Evolutionary conservation across 2,797 vertebrate genomes (phyloP).

Genomic region (Acrossocheilus wenchowensis): DNA sequence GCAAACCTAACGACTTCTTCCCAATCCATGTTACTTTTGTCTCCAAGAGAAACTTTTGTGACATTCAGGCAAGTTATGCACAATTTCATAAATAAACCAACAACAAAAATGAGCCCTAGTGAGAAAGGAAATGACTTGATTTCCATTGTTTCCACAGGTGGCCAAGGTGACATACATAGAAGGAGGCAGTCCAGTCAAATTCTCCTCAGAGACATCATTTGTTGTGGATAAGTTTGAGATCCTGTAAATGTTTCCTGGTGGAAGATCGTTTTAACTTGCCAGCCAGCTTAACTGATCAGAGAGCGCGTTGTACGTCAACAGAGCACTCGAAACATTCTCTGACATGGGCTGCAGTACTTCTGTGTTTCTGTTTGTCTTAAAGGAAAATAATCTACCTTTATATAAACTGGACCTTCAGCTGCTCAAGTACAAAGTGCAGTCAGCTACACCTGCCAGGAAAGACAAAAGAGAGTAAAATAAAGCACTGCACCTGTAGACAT

Average conservation of each 20-base stretch:
- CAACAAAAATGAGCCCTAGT: not conserved
- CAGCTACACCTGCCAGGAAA: conserved; percentile 52
- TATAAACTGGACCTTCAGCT: conserved; percentile 66
- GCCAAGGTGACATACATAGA: conserved; percentile 93
- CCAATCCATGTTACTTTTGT: conserved; percentile 92
- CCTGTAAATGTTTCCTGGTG: conserved; percentile 81
- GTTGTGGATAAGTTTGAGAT: conserved; percentile 98
- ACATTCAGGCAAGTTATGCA: conserved; percentile 86
- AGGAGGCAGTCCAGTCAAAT: conserved; percentile 87
- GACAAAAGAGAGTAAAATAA: conserved; percentile 16
- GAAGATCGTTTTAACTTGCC: conserved; percentile 68
- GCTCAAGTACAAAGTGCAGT: conserved; percentile 32
- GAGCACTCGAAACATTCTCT: conserved; percentile 54
- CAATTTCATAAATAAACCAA: not conserved
- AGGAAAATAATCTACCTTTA: conserved; percentile 74
- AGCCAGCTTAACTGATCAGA: conserved; percentile 72
- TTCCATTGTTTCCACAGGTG: conserved; percentile 75
- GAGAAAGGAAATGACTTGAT: not conserved
- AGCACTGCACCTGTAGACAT: conserved; percentile 11
- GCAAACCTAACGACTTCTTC: conserved; percentile 96
- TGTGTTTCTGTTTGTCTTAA: conserved; percentile 83
- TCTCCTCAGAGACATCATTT: conserved; percentile 94
- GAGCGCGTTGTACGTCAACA: conserved; percentile 70
- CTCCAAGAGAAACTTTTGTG: conserved; percentile 95
- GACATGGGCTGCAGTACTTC: conserved; percentile 70